Base-by-base conservation (phyloP, 2,113 vertebrate species). In the Paramisgurnus dabryanus region DNA sequence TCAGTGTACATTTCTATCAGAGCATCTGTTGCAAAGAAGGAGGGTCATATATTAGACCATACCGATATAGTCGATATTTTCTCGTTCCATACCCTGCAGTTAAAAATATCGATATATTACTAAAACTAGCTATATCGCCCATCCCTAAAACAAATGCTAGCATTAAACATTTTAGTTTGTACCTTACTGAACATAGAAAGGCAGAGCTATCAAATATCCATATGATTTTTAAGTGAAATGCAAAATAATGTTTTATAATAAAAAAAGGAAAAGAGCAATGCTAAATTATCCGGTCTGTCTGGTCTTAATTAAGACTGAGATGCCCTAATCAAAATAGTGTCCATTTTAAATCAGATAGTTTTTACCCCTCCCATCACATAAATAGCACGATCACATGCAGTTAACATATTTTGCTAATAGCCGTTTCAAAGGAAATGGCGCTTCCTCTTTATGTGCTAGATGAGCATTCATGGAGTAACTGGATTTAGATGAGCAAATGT, bases 401-500 rank as follows among this genome's bases (percentile, higher is more conserved):
- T 60, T 58, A 12, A 60, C n/a, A 61, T 43, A 12, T 43, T 73
- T 73, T 22, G 45, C 71, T 60, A 15, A 73, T 45, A 41, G 55
- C 71, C 61, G n/a, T 40, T 61, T 73, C 60, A 73, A 73, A 60
- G 12, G 3, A 73, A 15, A 40, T 45, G 55, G 11, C n/a, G 41
- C 58, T 60, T 73, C 71, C 55, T 73, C 4, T 73, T 18, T 60
- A 73, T n/a, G n/a, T 61, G 71, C 11, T 15, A 45, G 41, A 11
- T 17, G 71, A 60, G 40, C 55, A 73, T 73, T 73, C 39, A 45
- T 60, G 71, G 7, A 60, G 11, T 73, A 60, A 73, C 10, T 73
- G 40, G 55, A 60, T 73, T 60, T 27, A 61, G 71, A 73, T 45
- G 55, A 43, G 39, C 71, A 73, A 73, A 73, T 73, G 55, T 60